A percentile compares a stretch with the other conserved stretches of the same genome.
These are phyloP conservation scores for Meloidogyne exigua DNA, from an alignment of 1,140 invertebrate species.

Conservation along the genomic window DNA sequence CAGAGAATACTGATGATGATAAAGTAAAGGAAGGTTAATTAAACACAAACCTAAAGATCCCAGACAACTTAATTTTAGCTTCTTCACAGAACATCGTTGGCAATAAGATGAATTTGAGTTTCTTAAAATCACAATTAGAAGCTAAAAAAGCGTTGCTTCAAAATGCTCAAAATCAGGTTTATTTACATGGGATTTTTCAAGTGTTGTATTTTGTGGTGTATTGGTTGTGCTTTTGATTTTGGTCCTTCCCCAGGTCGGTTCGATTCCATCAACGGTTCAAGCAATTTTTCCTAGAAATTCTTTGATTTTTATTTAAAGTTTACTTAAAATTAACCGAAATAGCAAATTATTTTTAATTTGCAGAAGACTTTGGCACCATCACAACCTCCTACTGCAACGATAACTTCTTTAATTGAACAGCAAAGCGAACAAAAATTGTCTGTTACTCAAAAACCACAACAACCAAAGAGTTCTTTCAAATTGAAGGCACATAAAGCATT, in stretches of 20 bases:
- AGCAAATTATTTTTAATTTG: conserved; percentile 6
- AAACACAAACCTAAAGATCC: too few species aligned
- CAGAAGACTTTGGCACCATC: not conserved
- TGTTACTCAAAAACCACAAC: conserved; percentile 11
- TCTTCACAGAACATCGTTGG: not conserved
- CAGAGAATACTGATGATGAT: too few species aligned
- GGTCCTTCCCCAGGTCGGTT: not conserved
- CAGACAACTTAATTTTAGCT: not conserved
- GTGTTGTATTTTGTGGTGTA: not conserved
- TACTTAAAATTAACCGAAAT: too few species aligned
- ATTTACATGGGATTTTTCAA: too few species aligned
- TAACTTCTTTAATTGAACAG: not conserved
- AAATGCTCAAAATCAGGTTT: conserved; percentile 29
- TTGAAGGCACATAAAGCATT: conserved; percentile 45
- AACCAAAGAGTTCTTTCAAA: conserved; percentile 16
- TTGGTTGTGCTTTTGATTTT: too few species aligned
- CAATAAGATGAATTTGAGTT: conserved; percentile 36
- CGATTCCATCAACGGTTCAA: too few species aligned
- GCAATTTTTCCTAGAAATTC: too few species aligned
- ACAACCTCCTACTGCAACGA: not conserved
- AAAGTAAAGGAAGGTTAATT: too few species aligned
- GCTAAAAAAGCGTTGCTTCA: conserved; percentile 38
- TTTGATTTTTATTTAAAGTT: too few species aligned
- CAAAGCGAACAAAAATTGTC: conserved; percentile 1
- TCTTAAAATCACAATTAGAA: conserved; percentile 37